Conservation (phyloP, 2,113 vertebrate genomes). For the Archilochus colubris region DNA sequence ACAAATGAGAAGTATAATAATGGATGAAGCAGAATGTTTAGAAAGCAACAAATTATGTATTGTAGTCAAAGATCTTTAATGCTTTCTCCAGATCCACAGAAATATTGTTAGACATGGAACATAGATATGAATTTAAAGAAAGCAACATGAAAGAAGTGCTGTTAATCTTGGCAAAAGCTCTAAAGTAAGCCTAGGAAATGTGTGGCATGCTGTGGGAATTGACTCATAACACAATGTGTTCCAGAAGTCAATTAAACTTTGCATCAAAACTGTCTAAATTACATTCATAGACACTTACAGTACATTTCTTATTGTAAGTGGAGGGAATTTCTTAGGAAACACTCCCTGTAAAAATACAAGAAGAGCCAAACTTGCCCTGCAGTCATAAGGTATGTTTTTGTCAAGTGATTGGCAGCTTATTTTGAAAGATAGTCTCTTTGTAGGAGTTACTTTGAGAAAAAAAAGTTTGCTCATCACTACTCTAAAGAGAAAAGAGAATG, state of each 20-base stretch:
- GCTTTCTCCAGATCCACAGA: slow-evolving; percentile 30
- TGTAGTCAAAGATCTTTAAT: slow-evolving; percentile 47
- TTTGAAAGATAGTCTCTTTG: not conserved
- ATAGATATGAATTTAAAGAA: slow-evolving; percentile 63
- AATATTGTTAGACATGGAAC: slow-evolving; percentile 54
- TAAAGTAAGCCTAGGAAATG: slow-evolving; percentile 57
- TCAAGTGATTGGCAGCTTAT: not conserved
- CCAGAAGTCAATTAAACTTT: slow-evolving; percentile 30
- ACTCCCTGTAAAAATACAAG: not conserved
- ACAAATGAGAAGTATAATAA: not conserved
- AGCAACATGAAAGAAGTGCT: slow-evolving; percentile 61
- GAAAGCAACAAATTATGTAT: slow-evolving; percentile 43
- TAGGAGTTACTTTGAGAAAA: not conserved
- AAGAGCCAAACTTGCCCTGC: not conserved
- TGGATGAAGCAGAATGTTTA: slow-evolving; percentile 43
- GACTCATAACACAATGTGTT: slow-evolving; percentile 48
- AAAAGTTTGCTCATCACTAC: not conserved
- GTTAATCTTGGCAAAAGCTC: slow-evolving; percentile 65
- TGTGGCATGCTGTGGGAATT: slow-evolving; percentile 58
- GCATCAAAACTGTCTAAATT: slow-evolving; percentile 28
- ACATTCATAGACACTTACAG: slow-evolving; percentile 8
- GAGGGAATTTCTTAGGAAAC: not conserved
- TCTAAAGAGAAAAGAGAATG: not conserved
- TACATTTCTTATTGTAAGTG: not conserved
- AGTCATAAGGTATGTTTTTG: not conserved